Base-by-base conservation (phyloP, 2,888 invertebrate genomes). In the Zaprionus bogoriensis region DNA sequence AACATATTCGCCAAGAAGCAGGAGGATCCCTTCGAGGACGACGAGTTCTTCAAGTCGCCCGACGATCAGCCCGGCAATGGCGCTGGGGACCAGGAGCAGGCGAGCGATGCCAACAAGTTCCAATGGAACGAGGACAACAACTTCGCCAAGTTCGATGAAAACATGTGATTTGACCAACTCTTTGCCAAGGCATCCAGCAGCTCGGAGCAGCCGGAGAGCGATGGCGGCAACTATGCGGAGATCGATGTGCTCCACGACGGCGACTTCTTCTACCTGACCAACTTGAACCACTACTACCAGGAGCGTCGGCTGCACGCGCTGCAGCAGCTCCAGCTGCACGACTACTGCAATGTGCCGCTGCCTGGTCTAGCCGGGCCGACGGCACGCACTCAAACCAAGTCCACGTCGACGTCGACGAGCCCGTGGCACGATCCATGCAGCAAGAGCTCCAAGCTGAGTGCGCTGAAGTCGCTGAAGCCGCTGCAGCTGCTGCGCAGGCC, bases 1-100 rank as follows among this genome's bases (percentile, higher is more conserved):
- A 97, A 97, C 90, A 97, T 97, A 81, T 97, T 97, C 91, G 95
- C 95, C 3, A 93, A 96, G 48, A 96, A 96, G 87, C 93, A 93
- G 42, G 97, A 97, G 90, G 97, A 97, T 91, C 97, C 97, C 1
- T 97, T 97, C 87, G 97, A 96, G 76, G 96, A 96, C 52, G 96
- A 96, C 79, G 96, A 96, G 75, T 97, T 97, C 91, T 97, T 97
- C 88, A 94, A 93, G 54, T 88, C 88, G 19, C 88, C 80, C 20
- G 74, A 78, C n/a, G 84, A 76, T 28, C 54, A 44, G 63, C 52
- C 50, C 6, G 17, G 54, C 27, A 25, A 53, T 12, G 67, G 54
- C n/a, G n/a, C n/a, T n/a, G n/a, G n/a, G 57, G 66, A 68, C 14
- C 66, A 48, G 17, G 65, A 48, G 0, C 46, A 65, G 3, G 45